phyloP scores from a whole-genome alignment of 1,140 invertebrate genomes.

The Temnothorax nylanderi region DNA sequence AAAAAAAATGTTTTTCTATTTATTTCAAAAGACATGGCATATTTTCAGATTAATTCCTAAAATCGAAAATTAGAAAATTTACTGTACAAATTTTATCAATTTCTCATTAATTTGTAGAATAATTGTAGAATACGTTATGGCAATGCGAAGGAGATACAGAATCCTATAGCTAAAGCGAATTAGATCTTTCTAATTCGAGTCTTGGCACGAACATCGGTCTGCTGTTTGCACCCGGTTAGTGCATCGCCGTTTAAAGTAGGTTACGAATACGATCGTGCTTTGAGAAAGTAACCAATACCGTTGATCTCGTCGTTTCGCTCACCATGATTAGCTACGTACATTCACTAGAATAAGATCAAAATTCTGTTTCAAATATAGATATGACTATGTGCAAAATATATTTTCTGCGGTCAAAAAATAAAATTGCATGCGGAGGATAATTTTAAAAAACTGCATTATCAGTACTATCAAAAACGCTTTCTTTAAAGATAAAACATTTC shows the following conservation, averaged over 20 bases:
- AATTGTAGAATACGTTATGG: background rate
- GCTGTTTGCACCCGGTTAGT: constrained; percentile 63
- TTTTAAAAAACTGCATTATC: background rate
- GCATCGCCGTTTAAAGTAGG: constrained; percentile 67
- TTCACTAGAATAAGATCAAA: constrained; percentile 14
- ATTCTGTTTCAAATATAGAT: background rate
- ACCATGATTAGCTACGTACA: constrained; percentile 65
- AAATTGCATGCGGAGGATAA: background rate
- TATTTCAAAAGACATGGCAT: background rate
- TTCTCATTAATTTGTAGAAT: background rate
- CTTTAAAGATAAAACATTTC: background rate
- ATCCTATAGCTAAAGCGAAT: constrained; percentile 36
- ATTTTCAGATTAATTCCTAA: background rate
- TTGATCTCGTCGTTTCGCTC: constrained; percentile 57
- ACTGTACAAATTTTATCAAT: background rate
- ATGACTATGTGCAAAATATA: background rate
- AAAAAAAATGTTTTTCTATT: background rate
- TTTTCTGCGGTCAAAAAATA: background rate
- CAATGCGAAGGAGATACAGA: background rate
- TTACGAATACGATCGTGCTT: constrained; percentile 67
- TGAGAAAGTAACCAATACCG: constrained; percentile 71
- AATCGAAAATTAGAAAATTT: background rate
- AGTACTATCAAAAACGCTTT: too few relatives aligned
- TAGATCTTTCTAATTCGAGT: constrained; percentile 68
- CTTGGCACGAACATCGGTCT: constrained; percentile 60